Evolutionary conservation across 2,888 invertebrate genomes (phyloP).

Genomic region (Margaritifera margaritifera): DNA sequence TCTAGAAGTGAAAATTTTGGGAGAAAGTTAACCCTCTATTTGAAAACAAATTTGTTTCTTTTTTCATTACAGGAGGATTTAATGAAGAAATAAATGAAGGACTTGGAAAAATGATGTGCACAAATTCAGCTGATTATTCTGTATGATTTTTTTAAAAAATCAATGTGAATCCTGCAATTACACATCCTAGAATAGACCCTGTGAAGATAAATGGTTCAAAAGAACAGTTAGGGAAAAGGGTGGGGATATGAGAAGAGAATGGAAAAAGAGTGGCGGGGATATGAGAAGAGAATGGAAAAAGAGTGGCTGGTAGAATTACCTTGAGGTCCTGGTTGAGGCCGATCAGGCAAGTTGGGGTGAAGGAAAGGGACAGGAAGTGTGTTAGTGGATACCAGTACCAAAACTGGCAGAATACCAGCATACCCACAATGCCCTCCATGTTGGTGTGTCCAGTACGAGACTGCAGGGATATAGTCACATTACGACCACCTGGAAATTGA

Average conservation of each 20-base stretch:
- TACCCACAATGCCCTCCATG: slow-evolving; percentile 96
- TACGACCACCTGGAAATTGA: slow-evolving; percentile 83
- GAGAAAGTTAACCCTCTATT: too few species aligned
- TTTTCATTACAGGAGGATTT: too few species aligned
- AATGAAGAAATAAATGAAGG: too few species aligned
- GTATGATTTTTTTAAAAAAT: too few species aligned
- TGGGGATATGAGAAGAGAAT: background rate
- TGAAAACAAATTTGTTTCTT: too few species aligned
- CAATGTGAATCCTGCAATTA: too few species aligned
- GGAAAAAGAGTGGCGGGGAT: background rate
- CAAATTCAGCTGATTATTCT: too few species aligned
- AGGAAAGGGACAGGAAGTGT: slow-evolving; percentile 94
- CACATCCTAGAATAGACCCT: background rate
- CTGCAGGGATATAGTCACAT: slow-evolving; percentile 95
- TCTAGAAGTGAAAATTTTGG: too few species aligned
- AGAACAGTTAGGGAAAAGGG: background rate
- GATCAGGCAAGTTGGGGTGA: slow-evolving; percentile 96
- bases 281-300: background rate
- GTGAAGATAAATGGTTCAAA: background rate
- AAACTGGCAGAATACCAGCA: slow-evolving; percentile 97
- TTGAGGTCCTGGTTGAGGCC: slow-evolving; percentile 93
- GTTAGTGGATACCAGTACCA: slow-evolving; percentile 99
- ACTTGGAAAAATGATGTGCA: too few species aligned
- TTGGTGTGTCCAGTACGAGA: slow-evolving; percentile 98
- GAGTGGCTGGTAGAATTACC: slow-evolving; percentile 65